A percentile compares a stretch with the other conserved stretches of the same genome.
These are phyloP conservation scores for Drosophila paracracens DNA, from an alignment of 2,888 invertebrate genomes.

Conservation along the genomic window DNA sequence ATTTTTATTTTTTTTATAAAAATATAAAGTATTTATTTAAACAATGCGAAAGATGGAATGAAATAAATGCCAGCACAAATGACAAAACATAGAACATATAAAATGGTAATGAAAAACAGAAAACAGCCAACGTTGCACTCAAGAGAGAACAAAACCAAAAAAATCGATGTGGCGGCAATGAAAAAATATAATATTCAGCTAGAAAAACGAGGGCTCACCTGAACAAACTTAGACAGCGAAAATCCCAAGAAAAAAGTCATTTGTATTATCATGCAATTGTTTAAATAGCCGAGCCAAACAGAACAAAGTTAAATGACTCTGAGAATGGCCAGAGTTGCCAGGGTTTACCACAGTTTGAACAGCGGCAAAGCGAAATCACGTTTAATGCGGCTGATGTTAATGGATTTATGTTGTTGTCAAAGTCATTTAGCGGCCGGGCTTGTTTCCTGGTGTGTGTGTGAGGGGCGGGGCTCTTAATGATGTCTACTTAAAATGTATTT, in stretches of 20 bases:
- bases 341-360: background rate
- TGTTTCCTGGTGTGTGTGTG: background rate
- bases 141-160: conserved; percentile 16
- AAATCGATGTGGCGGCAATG: conserved; percentile 70
- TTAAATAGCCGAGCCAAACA: conserved; percentile 36
- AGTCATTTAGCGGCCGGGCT: conserved; percentile 34
- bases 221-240: conserved; percentile 26
- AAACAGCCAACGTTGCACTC: conserved; percentile 23
- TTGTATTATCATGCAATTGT: conserved; percentile 39
- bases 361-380: conserved; percentile 27
- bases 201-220: conserved; percentile 33
- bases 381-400: conserved; percentile 58
- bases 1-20: too few relatives aligned
- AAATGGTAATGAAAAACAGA: conserved; percentile 34
- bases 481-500: conserved; percentile 50
- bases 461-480: conserved; percentile 28
- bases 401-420: conserved; percentile 68
- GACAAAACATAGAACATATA: conserved; percentile 25
- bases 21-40: conserved; percentile 29
- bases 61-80: conserved; percentile 25
- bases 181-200: conserved; percentile 31
- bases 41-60: conserved; percentile 35
- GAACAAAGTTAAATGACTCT: conserved; percentile 8
- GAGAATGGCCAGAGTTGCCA: conserved; percentile 15
- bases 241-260: conserved; percentile 26